Evolutionary conservation across 2,797 vertebrate genomes (phyloP), one percentile per base, ranked within the genome.

Genomic region (Coilia nasus): DNA sequence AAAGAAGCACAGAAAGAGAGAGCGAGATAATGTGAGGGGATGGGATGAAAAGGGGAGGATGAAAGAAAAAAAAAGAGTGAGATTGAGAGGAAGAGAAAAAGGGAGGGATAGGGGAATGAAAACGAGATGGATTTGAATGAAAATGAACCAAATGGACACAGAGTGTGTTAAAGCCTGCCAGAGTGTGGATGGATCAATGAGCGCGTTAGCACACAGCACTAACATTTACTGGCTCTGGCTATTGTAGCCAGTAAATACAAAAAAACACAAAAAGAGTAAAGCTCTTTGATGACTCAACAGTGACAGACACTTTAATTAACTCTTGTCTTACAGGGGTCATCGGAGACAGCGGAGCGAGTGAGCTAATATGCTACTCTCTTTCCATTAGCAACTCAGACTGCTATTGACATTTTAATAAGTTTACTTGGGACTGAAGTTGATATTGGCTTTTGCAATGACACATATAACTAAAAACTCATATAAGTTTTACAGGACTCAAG

Each of bases 241-340:
- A 67, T 25, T 23, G 31, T 14, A 14, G 64, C 64, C 28, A 28
- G 64, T 67, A 35, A 71, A 71, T 71, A 54, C 50, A 19, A 71
- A 19, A 71, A 15, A 17, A 2, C 64, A 71, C 12, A 71, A 15
- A 71, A 71, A 35, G 28, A 71, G 25, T 71, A 71, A 35, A 31
- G 67, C 25, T 35, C 12, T 19, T 17, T 71, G 67, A 71, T 71
- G 15, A 2, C 6, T 3, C 28, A 31, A 35, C 67, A 71, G 67
- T 71, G 67, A 71, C 17, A 15, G 67, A 35, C 67, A 71, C 67
- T 35, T 71, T 31, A 71, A 71, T 71, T 71, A 71, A 71, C 67
- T 71, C 67, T 35, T 71, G 15, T 31, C 67, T 17, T 31, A 15
- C 15, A 31, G 28, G 7, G 67, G 28, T 28, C 67, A 19, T 35